phyloP scores from a whole-genome alignment of 2,888 invertebrate species.

The Platycheirus albimanus region DNA sequence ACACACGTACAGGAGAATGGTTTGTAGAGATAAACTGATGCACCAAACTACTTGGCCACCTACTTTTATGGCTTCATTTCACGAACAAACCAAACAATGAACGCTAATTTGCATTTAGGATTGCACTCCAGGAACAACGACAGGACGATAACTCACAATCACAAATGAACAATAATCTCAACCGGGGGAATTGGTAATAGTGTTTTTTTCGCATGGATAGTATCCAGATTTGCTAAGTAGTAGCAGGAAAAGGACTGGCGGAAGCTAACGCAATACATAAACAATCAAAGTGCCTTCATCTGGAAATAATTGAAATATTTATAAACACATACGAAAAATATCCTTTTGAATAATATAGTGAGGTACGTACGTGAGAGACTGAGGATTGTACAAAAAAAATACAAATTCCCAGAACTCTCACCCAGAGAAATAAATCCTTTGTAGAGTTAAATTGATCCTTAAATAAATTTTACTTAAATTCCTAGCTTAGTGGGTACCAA shows the following conservation, averaged over 20 bases:
- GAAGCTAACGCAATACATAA: neutral
- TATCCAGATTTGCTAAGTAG: neutral
- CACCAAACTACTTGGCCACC: neutral
- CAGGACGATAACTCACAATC: slow-evolving; percentile 48
- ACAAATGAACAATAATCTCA: slow-evolving; percentile 63
- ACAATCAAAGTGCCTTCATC: slow-evolving; percentile 51
- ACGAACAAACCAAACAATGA: slow-evolving; percentile 44
- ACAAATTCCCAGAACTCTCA: too few relatives aligned
- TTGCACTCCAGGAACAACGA: slow-evolving; percentile 46
- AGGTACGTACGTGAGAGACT: too few relatives aligned
- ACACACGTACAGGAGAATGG: too few relatives aligned
- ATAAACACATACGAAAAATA: slow-evolving; percentile 15
- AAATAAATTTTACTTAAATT: slow-evolving; percentile 67
- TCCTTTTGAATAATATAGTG: neutral
- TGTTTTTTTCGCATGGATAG: neutral
- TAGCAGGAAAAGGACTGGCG: neutral
- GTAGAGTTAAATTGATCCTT: slow-evolving; percentile 64
- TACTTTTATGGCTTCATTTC: slow-evolving; percentile 37
- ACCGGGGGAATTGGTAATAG: slow-evolving; percentile 22
- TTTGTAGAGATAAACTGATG: neutral
- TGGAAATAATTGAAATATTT: slow-evolving; percentile 53
- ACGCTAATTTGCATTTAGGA: slow-evolving; percentile 66
- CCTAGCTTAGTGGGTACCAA: neutral
- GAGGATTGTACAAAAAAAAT: too few relatives aligned
- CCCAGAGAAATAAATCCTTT: slow-evolving; percentile 51